These are phyloP conservation scores for Staurois parvus DNA, from an alignment of 2,797 vertebrate species.

Conservation along the genomic window DNA sequence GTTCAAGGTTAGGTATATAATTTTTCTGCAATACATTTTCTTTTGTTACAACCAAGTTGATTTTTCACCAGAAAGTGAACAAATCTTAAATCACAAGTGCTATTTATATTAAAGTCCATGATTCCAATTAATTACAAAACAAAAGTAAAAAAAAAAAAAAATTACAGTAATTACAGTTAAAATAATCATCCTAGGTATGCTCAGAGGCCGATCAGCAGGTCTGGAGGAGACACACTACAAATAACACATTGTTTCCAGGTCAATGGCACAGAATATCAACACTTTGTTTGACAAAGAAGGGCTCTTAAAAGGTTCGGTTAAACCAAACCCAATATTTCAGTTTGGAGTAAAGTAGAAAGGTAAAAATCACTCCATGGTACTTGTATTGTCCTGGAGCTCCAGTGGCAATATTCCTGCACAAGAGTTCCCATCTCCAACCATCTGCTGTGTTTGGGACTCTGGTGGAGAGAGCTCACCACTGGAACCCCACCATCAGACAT, in stretches of 20 bases:
- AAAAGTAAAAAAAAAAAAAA: neutral
- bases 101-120: slow-evolving; percentile 21
- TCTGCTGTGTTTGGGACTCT: too few relatives aligned
- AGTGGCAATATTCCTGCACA: too few relatives aligned
- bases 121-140: slow-evolving; percentile 14
- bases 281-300: neutral
- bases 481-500: too few relatives aligned
- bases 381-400: too few relatives aligned
- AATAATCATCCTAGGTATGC: neutral
- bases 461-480: too few relatives aligned
- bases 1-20: neutral
- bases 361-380: too few relatives aligned
- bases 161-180: slow-evolving; percentile 30
- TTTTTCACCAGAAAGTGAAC: neutral
- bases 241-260: neutral
- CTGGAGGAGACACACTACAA: neutral
- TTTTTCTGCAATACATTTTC: neutral
- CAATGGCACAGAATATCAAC: neutral
- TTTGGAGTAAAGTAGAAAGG: too few relatives aligned
- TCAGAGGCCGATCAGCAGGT: neutral
- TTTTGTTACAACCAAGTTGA: neutral
- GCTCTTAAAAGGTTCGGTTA: too few relatives aligned
- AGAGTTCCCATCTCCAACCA: too few relatives aligned
- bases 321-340: too few relatives aligned
- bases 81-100: neutral